Evolutionary conservation across 2,113 vertebrate genomes (phyloP), one percentile per base, ranked within the genome.

Genomic region (Carollia perspicillata): DNA sequence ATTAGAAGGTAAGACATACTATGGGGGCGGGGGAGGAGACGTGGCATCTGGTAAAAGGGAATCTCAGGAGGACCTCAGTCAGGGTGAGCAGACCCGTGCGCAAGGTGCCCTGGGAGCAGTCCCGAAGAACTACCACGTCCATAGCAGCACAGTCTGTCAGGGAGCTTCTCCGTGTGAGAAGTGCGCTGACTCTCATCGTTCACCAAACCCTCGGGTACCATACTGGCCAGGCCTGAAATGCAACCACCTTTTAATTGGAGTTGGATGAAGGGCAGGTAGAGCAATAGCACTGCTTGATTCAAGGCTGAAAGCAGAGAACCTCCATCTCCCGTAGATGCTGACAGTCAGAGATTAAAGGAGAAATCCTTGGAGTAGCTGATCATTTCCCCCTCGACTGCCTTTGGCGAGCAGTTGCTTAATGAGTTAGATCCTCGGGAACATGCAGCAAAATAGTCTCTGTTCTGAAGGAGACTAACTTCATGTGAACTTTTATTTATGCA

Each of bases 381-480:
- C 30, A 8, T 92, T 83, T 95, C 8, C 60, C 60, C 69, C 40
- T 86, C 28, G 84, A 2, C 47, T 66, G 58, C 66, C 65, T n/a
- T 63, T 53, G 71, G 47, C 58, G 65, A 42, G 49, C 44, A 17
- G 42, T 84, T 89, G 72, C 69, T 89, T 96, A 79, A 40, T 33
- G 8, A 77, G 74, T 91, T 93, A 53, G 92, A 58, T 74, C 60
- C 60, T 71, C 69, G 16, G 66, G 58, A 80, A 81, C 80, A n/a
- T 10, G 68, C 23, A 84, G 35, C 75, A 81, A 3, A 42, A 42
- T 81, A n/a, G 8, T 92, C 71, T 95, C 40, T 84, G 4, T 87
- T 53, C 69, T 95, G 77, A 75, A 93, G 55, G 84, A 89, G 30
- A 83, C 83, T 94, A 89, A 28, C 42, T 49, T 81, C 72, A 66